A percentile compares a stretch with the other conserved stretches of the same genome.
phyloP scores from a whole-genome alignment of 2,797 vertebrate genomes.

The Labroides dimidiatus region DNA sequence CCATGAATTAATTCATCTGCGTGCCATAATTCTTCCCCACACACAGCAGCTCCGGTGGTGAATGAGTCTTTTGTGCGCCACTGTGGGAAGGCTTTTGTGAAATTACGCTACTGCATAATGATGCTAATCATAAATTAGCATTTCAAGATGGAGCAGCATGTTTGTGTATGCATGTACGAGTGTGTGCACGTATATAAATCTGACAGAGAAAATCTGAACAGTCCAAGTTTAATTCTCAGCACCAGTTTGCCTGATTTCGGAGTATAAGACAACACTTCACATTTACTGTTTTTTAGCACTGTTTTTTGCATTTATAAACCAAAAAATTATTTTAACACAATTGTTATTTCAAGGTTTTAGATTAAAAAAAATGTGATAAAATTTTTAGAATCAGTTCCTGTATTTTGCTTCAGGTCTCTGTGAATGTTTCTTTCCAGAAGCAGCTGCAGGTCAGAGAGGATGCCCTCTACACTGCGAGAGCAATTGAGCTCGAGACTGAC shows the following conservation, averaged over 20 bases:
- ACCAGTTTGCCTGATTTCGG: constrained; percentile 31
- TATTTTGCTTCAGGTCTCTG: constrained; percentile 13
- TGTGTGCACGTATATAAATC: constrained; percentile 35
- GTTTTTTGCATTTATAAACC: not conserved
- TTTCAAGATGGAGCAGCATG: constrained; percentile 77
- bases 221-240: constrained; percentile 39
- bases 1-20: constrained; percentile 79
- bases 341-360: not conserved
- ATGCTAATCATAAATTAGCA: constrained; percentile 86
- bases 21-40: constrained; percentile 78
- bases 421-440: constrained; percentile 7
- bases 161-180: constrained; percentile 43
- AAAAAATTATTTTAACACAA: not conserved
- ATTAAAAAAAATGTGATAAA: not conserved
- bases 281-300: not conserved
- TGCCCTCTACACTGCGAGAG: constrained; percentile 3
- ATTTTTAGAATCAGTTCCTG: not conserved
- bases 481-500: constrained; percentile 43
- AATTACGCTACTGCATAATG: constrained; percentile 83
- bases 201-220: constrained; percentile 35
- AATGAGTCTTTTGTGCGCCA: constrained; percentile 82
- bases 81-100: constrained; percentile 82
- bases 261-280: constrained; percentile 12
- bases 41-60: constrained; percentile 72
- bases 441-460: constrained; percentile 24